Evolutionary conservation across 2,888 invertebrate species (phyloP).

Genomic region (Galeopsomyia nigrocyanea): DNA sequence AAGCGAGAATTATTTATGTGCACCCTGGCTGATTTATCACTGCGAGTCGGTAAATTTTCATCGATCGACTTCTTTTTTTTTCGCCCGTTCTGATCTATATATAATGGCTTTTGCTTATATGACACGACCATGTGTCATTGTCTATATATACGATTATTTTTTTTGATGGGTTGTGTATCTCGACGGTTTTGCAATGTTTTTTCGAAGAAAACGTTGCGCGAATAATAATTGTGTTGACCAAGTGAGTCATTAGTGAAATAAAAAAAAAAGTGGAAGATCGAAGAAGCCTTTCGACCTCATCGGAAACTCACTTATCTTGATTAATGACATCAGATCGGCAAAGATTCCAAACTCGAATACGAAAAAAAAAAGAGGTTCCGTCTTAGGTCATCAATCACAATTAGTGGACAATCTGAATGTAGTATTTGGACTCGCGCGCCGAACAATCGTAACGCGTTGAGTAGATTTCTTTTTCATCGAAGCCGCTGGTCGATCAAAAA

Average conservation of each 20-base stretch:
- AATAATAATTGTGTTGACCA: not conserved
- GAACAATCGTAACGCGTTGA: too few relatives aligned
- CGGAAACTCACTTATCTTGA: slow-evolving; percentile 4
- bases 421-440: too few relatives aligned
- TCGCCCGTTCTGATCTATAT: too few relatives aligned
- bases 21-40: slow-evolving; percentile 19
- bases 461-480: too few relatives aligned
- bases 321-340: slow-evolving; percentile 15
- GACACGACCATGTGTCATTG: too few relatives aligned
- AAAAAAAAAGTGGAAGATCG: slow-evolving; percentile 1
- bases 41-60: not conserved
- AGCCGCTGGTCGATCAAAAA: too few relatives aligned
- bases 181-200: not conserved
- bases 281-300: not conserved
- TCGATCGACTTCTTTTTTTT: too few relatives aligned
- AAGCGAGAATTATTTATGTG: slow-evolving; percentile 42
- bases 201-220: not conserved
- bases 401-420: slow-evolving; percentile 6
- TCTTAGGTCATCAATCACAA: slow-evolving; percentile 31
- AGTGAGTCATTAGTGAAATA: not conserved
- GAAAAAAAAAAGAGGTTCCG: not conserved
- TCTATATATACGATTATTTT: slow-evolving; percentile 1
- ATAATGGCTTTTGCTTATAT: too few relatives aligned
- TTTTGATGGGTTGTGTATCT: slow-evolving; percentile 2
- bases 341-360: not conserved